phyloP scores from a whole-genome alignment of 53 echinoderm and acorn worm genomes.

The Echinarachnius parma region DNA sequence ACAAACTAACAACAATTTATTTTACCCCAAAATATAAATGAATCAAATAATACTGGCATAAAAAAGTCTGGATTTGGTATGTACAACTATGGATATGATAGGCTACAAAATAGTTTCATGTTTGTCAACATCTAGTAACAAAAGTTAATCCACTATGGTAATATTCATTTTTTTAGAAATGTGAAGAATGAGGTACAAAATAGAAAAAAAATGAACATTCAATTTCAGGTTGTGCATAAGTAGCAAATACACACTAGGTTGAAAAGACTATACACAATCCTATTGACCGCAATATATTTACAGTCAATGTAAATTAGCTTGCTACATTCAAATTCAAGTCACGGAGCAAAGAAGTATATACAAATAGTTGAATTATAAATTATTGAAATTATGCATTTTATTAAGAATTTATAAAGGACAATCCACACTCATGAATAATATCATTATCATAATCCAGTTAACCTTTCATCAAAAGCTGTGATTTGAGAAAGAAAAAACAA shows the following conservation, averaged over 20 bases:
- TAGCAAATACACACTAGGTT: constrained; percentile 40
- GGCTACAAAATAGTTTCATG: constrained; percentile 13
- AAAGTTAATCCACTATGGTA: too few species aligned
- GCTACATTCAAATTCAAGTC: constrained; percentile 28
- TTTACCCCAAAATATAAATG: too few species aligned
- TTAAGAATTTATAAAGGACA: not conserved
- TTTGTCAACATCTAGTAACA: too few species aligned
- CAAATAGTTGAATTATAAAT: constrained; percentile 29
- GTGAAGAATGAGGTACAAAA: constrained; percentile 36
- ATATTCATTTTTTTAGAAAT: constrained; percentile 10
- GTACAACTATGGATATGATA: constrained; percentile 24
- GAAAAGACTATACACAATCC: constrained; percentile 37
- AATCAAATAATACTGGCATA: constrained; percentile 48
- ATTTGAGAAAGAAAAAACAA: constrained; percentile 14
- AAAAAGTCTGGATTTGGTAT: constrained; percentile 25
- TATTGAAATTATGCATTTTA: too few species aligned
- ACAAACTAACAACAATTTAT: too few species aligned
- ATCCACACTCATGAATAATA: not conserved
- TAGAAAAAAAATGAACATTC: constrained; percentile 22
- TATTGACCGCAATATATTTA: constrained; percentile 34
- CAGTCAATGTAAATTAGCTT: constrained; percentile 10
- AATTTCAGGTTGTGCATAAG: constrained; percentile 47
- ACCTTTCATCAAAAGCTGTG: too few species aligned
- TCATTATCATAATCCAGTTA: not conserved
- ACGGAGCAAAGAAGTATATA: constrained; percentile 28